Evolutionary conservation across 2,888 invertebrate genomes (phyloP), one percentile per base, ranked within the genome.

Genomic region (Candidula unifasciata): DNA sequence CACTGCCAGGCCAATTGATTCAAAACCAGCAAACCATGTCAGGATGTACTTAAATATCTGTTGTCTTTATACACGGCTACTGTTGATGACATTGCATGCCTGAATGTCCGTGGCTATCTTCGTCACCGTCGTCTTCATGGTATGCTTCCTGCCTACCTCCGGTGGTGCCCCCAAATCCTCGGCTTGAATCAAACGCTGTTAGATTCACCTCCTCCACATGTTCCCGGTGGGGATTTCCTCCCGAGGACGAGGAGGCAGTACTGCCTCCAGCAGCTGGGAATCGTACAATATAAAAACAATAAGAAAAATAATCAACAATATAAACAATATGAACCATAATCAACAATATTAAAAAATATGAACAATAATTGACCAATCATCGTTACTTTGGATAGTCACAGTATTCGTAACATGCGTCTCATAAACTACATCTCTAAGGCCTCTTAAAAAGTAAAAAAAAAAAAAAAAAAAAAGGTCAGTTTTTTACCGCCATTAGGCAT

Each of bases 171-270:
- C 86, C 91, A 88, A 94, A 94, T 85, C 95, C 94, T 79, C 95
- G 95, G 88, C 95, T 95, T 16, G 90, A 95, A 88, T 96, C 96
- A 89, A 96, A 96, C 86, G 97, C 97, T 89, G 95, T 95, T 92
- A 98, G 94, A 91, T 96, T 96, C 0, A 97, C 97, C 93, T 98
- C 97, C 93, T 97, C 97, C 0, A 97, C 97, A 91, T 96, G 95
- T 80, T 97, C 97, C 96, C 96, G 83, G 95, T 95, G 0, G 97
- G 97, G 95, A 96, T 95, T 33, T 94, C 95, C 92, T 96, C 95
- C 5, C 94, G 94, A 78, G 96, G 95, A 87, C 97, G 95, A 0
- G 96, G 95, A 0, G 97, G 97, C 90, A 98, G 94, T 83, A 97
- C 93, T 79, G 94, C 94, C 93, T 97, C 97, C 87, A 98, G 94